These are phyloP conservation scores for Hydrotaea diabolus DNA, from an alignment of 2,888 invertebrate species.

Conservation along the genomic window DNA sequence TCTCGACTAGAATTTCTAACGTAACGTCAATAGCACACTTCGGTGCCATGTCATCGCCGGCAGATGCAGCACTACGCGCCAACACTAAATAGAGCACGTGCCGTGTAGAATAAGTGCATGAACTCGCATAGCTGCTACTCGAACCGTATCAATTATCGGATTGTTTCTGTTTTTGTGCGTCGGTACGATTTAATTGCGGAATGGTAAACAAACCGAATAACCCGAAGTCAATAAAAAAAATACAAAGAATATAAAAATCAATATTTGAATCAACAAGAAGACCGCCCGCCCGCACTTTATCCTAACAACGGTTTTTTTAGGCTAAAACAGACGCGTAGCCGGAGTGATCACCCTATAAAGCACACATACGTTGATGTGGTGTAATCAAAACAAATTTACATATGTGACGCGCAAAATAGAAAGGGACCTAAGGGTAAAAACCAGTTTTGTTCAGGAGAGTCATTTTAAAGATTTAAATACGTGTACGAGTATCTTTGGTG, in stretches of 20 bases:
- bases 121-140: neutral
- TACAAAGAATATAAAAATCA: neutral
- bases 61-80: constrained; percentile 14
- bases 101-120: constrained; percentile 3
- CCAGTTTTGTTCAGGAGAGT: too few species aligned
- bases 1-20: constrained; percentile 55
- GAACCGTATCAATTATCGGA: neutral
- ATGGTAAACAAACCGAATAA: neutral
- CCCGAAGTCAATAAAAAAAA: constrained; percentile 2
- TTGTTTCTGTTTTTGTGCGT: neutral
- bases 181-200: neutral
- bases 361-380: too few species aligned
- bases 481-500: too few species aligned
- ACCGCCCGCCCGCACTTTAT: too few species aligned
- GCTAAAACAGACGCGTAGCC: too few species aligned
- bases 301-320: too few species aligned
- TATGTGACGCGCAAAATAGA: too few species aligned
- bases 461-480: too few species aligned
- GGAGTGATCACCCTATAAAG: too few species aligned
- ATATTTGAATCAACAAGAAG: too few species aligned
- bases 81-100: constrained; percentile 11
- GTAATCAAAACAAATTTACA: too few species aligned
- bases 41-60: constrained; percentile 26
- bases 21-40: constrained; percentile 41
- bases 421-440: too few species aligned